These are phyloP conservation scores for Rhaphigaster nebulosa DNA, from an alignment of 2,888 invertebrate genomes.

Conservation along the genomic window DNA sequence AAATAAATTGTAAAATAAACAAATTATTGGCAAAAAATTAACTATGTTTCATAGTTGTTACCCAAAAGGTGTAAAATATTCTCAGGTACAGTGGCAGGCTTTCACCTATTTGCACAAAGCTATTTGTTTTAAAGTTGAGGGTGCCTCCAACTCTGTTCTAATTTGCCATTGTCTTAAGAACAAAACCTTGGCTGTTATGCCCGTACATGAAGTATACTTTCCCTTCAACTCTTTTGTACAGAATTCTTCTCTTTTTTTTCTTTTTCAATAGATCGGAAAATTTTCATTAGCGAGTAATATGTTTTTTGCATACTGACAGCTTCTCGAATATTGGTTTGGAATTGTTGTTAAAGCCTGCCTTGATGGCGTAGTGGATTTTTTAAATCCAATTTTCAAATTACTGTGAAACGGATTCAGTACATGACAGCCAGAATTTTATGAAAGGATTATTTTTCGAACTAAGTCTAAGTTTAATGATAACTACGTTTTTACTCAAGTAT, in stretches of 20 bases:
- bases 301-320: background rate
- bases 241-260: background rate
- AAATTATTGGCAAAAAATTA: background rate
- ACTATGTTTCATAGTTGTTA: background rate
- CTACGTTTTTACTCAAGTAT: too few relatives aligned
- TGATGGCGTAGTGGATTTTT: too few relatives aligned
- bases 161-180: constrained; percentile 8
- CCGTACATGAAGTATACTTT: constrained; percentile 16
- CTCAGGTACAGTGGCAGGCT: background rate
- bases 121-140: constrained; percentile 12
- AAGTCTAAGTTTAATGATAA: too few relatives aligned
- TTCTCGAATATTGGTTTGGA: background rate
- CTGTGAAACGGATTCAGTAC: too few relatives aligned
- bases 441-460: too few relatives aligned
- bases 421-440: too few relatives aligned
- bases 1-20: background rate
- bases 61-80: background rate
- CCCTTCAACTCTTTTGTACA: constrained; percentile 2
- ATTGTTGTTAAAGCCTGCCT: background rate
- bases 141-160: background rate
- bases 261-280: constrained; percentile 15
- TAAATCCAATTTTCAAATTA: too few relatives aligned
- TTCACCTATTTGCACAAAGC: constrained; percentile 12
- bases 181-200: constrained; percentile 17
- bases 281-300: background rate